phyloP scores from a whole-genome alignment of 2,888 invertebrate genomes.

The Omphaloscelis lunosa region DNA sequence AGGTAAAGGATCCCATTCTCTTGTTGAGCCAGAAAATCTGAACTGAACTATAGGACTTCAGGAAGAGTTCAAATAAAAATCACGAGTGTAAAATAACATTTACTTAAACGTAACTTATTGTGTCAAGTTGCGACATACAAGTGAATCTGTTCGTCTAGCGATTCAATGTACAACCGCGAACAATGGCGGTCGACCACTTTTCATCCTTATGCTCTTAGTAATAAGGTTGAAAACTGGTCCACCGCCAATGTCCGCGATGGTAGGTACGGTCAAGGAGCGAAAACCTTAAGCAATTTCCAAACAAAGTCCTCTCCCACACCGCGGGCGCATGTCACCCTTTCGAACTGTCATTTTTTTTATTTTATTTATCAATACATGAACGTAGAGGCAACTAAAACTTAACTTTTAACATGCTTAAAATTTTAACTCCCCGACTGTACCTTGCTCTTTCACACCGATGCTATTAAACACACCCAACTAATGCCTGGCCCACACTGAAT shows the following conservation, averaged over 20 bases:
- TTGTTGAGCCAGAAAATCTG: too few species aligned
- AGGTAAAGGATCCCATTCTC: background rate
- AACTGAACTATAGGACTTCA: background rate
- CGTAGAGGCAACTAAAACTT: background rate
- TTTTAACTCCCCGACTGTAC: background rate
- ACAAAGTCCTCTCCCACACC: background rate
- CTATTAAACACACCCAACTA: background rate
- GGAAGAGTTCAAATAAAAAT: slow-evolving; percentile 60
- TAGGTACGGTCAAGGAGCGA: background rate
- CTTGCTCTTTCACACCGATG: background rate
- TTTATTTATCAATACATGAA: background rate
- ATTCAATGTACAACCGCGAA: slow-evolving; percentile 1
- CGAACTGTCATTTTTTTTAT: background rate
- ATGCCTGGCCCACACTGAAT: slow-evolving; percentile 20
- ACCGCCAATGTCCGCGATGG: too few species aligned
- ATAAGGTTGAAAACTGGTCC: too few species aligned
- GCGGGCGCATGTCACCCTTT: background rate
- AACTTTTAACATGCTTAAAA: background rate
- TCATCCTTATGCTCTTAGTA: too few species aligned
- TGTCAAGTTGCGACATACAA: slow-evolving; percentile 53
- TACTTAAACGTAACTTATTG: slow-evolving; percentile 70
- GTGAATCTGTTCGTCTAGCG: slow-evolving; percentile 56
- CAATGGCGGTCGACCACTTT: too few species aligned
- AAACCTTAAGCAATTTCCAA: background rate
- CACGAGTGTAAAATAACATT: slow-evolving; percentile 72